Base-by-base conservation (phyloP, 1,140 invertebrate genomes). In the Drosophila suzukii region DNA sequence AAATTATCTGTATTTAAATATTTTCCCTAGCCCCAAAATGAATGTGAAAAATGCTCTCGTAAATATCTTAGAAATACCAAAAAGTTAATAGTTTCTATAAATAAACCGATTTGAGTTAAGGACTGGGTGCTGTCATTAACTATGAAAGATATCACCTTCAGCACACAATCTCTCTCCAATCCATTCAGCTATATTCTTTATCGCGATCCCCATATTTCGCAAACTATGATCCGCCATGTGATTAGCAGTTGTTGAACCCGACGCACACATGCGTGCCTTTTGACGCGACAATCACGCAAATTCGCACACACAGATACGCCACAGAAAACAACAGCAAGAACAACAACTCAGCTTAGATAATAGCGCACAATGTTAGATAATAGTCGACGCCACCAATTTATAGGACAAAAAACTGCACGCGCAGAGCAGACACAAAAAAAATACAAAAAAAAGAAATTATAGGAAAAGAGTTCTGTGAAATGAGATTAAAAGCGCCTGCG, bases 191-290 rank as follows among this genome's bases (percentile, higher is more conserved):
- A 53, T 24, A 66, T 39, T 10, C 20, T 38, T 27, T 70, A 58
- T 41, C 34, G 17, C 57, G 57, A 24, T 44, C 46, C 57, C 63
- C 68, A 70, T 27, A 77, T 61, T 65, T 43, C 38, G 47, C 47
- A 34, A 57, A 57, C 50, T 76, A 39, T 61, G 77, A 75, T 67
- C 72, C 50, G 72, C 58, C 78, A 72, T 79, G 82, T 86, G 82
- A 88, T 86, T 88, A 86, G 75, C 82, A 86, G 82, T 86, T 86
- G 79, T 88, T 86, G 82, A 86, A 86, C 82, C 79, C 82, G 51
- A 76, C 36, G 50, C 70, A 56, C 51, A 74, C 38, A 60, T 17
- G 58, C 61, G 49, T 54, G 34, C 63, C 49, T 20, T 57, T 71
- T 71, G 62, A 68, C 62, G 67, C 68, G 58, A 59, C 32, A 32